Percentiles rank a stretch among this genome's conserved stretches.
phyloP scores from a whole-genome alignment of 2,113 vertebrate species.

The Pachyramphus minor region DNA sequence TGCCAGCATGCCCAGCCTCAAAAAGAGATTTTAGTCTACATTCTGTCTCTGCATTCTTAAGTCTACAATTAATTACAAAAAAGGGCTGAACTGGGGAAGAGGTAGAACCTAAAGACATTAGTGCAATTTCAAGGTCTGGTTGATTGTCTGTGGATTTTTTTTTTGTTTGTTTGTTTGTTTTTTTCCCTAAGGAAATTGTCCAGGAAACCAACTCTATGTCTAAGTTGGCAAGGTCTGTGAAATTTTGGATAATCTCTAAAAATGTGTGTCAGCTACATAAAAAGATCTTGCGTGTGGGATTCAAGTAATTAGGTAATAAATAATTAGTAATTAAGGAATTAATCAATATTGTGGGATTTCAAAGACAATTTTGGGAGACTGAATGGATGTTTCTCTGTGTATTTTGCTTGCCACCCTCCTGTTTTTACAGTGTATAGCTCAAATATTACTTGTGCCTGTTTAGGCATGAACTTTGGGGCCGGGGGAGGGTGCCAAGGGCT shows the following conservation, averaged over 20 bases:
- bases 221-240: not conserved
- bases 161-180: too few relatives aligned
- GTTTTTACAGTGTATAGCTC: not conserved
- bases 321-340: conserved; percentile 34
- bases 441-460: not conserved
- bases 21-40: not conserved
- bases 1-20: not conserved
- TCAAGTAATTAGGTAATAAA: not conserved
- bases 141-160: not conserved
- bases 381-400: not conserved
- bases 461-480: not conserved
- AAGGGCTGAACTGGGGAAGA: not conserved
- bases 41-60: not conserved
- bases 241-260: not conserved
- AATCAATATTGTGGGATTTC: not conserved
- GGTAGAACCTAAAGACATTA: not conserved
- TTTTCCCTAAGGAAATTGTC: not conserved
- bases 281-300: not conserved
- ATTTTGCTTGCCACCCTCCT: not conserved
- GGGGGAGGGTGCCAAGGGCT: not conserved
- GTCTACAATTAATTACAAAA: not conserved
- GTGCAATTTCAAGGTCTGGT: not conserved
- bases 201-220: not conserved
- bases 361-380: not conserved
- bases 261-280: not conserved